Evolutionary conservation across 2,888 invertebrate genomes (phyloP).

Genomic region (Embidobia sp.): DNA sequence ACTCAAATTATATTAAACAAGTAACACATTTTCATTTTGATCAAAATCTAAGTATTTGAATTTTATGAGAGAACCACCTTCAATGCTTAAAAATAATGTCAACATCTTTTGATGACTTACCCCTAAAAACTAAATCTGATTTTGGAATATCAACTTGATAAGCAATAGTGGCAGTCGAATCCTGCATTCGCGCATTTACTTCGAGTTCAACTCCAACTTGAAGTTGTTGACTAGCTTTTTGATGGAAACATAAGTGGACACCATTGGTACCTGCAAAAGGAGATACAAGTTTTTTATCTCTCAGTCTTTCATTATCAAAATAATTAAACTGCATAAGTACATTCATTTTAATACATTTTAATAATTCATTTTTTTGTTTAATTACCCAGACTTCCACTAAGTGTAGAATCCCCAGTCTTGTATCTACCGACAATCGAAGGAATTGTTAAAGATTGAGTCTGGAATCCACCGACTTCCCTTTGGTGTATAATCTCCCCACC

Average conservation of each 20-base stretch:
- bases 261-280: conserved; percentile 86
- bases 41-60: too few species aligned
- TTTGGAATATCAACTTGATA: conserved; percentile 98
- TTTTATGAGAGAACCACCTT: too few species aligned
- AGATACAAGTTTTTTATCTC: too few species aligned
- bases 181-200: conserved; percentile 94
- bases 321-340: too few species aligned
- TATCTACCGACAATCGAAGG: conserved; percentile 93
- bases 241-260: conserved; percentile 95
- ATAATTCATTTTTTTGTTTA: not conserved
- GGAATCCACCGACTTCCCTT: conserved; percentile 90
- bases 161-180: conserved; percentile 94
- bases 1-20: too few species aligned
- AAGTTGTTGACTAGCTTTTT: conserved; percentile 94
- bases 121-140: conserved; percentile 96
- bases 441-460: conserved; percentile 94
- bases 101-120: too few species aligned
- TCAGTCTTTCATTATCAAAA: too few species aligned
- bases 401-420: conserved; percentile 82
- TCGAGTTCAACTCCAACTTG: conserved; percentile 97
- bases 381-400: conserved; percentile 82
- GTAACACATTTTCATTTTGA: too few species aligned
- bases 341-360: not conserved
- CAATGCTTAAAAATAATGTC: too few species aligned
- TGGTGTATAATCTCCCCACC: conserved; percentile 98